phyloP scores from a whole-genome alignment of 2,113 vertebrate genomes.

The Brienomyrus brachyistius region DNA sequence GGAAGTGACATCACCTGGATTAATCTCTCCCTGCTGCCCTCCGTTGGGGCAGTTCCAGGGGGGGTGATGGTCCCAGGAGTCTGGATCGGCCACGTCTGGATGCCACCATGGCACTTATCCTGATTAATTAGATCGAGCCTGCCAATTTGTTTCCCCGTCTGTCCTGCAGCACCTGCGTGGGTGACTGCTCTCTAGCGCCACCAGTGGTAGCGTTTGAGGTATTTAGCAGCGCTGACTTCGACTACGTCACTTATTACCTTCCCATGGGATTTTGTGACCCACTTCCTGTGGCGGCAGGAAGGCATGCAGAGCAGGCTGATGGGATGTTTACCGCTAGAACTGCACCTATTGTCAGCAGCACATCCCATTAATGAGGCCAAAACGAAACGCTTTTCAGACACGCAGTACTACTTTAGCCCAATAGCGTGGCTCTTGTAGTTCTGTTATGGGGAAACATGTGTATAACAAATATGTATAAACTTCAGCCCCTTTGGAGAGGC shows the following conservation, averaged over 20 bases:
- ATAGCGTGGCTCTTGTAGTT: neutral
- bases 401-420: neutral
- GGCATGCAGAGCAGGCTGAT: neutral
- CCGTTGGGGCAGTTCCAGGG: slow-evolving; percentile 28
- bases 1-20: slow-evolving; percentile 48
- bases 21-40: slow-evolving; percentile 30
- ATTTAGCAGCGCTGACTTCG: slow-evolving; percentile 10
- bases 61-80: neutral
- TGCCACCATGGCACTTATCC: neutral
- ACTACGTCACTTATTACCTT: slow-evolving; percentile 19
- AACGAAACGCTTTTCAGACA: neutral
- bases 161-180: neutral
- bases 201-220: neutral
- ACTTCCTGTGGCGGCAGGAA: slow-evolving; percentile 16
- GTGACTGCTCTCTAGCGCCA: neutral
- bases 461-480: neutral
- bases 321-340: neutral
- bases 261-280: slow-evolving; percentile 30
- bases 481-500: neutral
- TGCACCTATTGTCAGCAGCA: neutral
- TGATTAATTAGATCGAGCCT: slow-evolving; percentile 20
- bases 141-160: slow-evolving; percentile 10
- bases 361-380: neutral
- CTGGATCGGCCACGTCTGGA: neutral
- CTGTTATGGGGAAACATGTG: neutral